Percentiles rank a stretch among this genome's conserved stretches.
Conservation (phyloP, 2,888 invertebrate species). For the Ectemnius lituratus region DNA sequence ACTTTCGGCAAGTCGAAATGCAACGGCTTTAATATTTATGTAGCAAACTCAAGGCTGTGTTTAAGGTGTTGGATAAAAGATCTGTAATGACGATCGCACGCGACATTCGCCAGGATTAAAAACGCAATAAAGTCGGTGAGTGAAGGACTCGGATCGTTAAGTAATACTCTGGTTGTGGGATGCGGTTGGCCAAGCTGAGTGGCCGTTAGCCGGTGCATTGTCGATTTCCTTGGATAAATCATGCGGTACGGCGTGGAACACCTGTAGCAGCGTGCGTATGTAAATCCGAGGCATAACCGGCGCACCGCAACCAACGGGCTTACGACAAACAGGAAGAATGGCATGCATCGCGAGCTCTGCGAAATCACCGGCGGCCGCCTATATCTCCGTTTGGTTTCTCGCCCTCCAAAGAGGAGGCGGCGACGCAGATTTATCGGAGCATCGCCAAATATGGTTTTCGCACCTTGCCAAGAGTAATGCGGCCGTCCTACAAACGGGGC, state of each 20-base stretch:
- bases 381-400: conserved; percentile 45
- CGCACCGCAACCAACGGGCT: conserved; percentile 7
- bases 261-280: conserved; percentile 11
- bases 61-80: conserved; percentile 5
- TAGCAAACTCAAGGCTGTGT: not conserved
- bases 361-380: conserved; percentile 28
- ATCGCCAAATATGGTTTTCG: conserved; percentile 70
- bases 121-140: conserved; percentile 19
- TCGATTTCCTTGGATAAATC: conserved; percentile 18
- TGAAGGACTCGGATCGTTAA: conserved; percentile 1
- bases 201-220: not conserved
- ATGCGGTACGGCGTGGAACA: not conserved
- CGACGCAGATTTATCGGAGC: conserved; percentile 68
- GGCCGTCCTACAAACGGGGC: conserved; percentile 62
- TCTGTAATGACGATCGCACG: not conserved
- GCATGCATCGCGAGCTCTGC: conserved; percentile 7
- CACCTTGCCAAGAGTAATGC: conserved; percentile 63
- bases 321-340: conserved; percentile 32
- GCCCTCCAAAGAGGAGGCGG: conserved; percentile 12
- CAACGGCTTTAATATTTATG: conserved; percentile 39
- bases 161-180: conserved; percentile 2
- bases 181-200: not conserved
- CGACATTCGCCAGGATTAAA: conserved; percentile 16
- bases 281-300: conserved; percentile 20
- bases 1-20: conserved; percentile 39